Conservation (phyloP, 2,113 vertebrate species). For the Cettia cetti region DNA sequence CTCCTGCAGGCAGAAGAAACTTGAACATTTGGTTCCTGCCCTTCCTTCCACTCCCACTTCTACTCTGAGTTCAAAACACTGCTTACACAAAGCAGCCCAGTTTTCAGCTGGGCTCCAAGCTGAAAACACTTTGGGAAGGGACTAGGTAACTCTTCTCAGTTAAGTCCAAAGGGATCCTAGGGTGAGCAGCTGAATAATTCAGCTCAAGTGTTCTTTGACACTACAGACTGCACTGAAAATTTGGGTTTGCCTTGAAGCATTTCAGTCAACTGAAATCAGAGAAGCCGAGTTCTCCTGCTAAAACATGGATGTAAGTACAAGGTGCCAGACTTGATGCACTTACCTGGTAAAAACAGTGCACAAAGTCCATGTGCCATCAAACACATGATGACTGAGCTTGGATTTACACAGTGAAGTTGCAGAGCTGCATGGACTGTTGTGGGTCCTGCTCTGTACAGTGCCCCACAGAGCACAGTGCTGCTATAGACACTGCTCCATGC, state of each 20-base stretch:
- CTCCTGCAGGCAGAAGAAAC: not conserved
- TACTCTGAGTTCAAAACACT: not conserved
- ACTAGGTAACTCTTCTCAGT: not conserved
- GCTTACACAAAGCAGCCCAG: not conserved
- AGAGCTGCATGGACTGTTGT: not conserved
- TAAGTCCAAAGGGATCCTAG: not conserved
- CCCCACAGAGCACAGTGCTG: not conserved
- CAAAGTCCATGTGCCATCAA: not conserved
- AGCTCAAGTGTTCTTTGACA: not conserved
- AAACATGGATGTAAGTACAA: not conserved
- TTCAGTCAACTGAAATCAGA: not conserved
- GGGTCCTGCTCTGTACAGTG: not conserved
- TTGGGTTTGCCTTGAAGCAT: not conserved
- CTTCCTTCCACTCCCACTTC: not conserved
- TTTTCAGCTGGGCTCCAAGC: not conserved
- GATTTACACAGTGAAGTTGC: not conserved
- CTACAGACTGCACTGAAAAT: not conserved
- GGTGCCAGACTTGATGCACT: not conserved
- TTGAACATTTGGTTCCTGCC: not conserved
- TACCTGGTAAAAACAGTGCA: not conserved
- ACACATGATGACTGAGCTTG: not conserved
- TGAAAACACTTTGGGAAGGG: not conserved
- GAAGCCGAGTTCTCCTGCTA: not conserved
- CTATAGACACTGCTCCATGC: fast-evolving
- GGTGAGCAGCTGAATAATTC: not conserved